Percentiles rank a stretch among this genome's conserved stretches.
Evolutionary conservation across 2,797 vertebrate species (phyloP).

Genomic region (Oreortyx pictus): DNA sequence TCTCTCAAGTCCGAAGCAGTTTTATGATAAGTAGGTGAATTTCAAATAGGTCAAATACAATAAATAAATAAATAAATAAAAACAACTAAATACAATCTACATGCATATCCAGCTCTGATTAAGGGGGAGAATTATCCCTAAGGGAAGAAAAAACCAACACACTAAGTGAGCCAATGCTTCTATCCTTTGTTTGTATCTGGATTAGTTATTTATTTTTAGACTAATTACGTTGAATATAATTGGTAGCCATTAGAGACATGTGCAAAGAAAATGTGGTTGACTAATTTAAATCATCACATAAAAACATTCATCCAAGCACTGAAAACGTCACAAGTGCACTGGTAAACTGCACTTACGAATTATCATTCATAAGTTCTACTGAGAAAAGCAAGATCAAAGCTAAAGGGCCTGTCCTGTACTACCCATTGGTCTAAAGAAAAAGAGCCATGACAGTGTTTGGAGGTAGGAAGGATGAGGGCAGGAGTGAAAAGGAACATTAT

Average conservation of each 20-base stretch:
- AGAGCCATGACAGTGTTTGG: not conserved
- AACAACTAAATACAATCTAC: not conserved
- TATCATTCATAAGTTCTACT: not conserved
- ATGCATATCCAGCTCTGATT: not conserved
- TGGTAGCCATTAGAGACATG: not conserved
- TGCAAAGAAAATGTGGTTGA: not conserved
- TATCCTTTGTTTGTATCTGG: not conserved
- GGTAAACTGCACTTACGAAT: not conserved
- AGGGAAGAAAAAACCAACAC: slow-evolving; percentile 6
- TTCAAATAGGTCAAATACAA: not conserved
- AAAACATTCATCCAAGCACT: not conserved
- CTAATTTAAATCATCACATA: not conserved
- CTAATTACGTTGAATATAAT: not conserved
- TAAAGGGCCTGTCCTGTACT: not conserved
- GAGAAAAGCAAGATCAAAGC: not conserved
- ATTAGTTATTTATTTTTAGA: not conserved
- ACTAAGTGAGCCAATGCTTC: not conserved
- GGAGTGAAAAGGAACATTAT: not conserved
- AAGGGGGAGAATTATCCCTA: not conserved
- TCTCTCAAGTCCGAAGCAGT: not conserved
- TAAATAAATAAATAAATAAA: not conserved
- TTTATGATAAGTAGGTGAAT: not conserved
- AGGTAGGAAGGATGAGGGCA: not conserved
- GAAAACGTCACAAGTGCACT: not conserved
- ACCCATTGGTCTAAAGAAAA: not conserved